phyloP scores from a whole-genome alignment of 2,797 vertebrate genomes.

The Prunella strophiata region DNA sequence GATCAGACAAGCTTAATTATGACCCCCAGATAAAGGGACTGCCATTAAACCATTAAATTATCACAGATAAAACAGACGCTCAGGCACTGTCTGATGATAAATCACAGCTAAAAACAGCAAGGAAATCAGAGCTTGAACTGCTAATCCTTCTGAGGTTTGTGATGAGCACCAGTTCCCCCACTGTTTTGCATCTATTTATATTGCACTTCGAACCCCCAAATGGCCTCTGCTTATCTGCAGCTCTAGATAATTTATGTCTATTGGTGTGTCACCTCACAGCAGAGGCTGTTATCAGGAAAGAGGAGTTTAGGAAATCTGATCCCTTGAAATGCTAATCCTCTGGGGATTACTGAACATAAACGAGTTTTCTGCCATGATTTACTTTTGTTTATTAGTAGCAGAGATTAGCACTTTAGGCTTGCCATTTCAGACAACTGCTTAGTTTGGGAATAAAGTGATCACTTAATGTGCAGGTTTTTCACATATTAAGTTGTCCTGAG shows the following conservation, averaged over 20 bases:
- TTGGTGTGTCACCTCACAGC: conserved; percentile 74
- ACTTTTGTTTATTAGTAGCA: conserved; percentile 74
- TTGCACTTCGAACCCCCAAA: conserved; percentile 69
- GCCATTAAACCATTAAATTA: conserved; percentile 79
- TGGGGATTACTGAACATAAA: conserved; percentile 70
- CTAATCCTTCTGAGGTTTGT: conserved; percentile 77
- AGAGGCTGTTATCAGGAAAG: conserved; percentile 71
- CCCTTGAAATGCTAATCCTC: conserved; percentile 78
- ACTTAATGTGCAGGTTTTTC: conserved; percentile 56
- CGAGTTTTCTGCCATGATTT: conserved; percentile 66
- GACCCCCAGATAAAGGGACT: conserved; percentile 76
- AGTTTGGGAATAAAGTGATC: conserved; percentile 59
- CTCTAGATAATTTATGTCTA: conserved; percentile 79
- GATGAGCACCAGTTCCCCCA: conserved; percentile 67
- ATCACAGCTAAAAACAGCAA: conserved; percentile 70
- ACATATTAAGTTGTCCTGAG: conserved; percentile 48
- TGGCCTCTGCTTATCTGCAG: conserved; percentile 78
- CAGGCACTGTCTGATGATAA: conserved; percentile 74
- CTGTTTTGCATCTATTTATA: conserved; percentile 80
- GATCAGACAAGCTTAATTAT: conserved; percentile 80
- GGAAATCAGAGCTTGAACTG: conserved; percentile 71
- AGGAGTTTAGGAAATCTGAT: conserved; percentile 76
- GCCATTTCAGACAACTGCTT: conserved; percentile 69
- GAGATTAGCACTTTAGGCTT: conserved; percentile 64
- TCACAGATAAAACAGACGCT: conserved; percentile 73